Percentiles rank a stretch among this genome's conserved stretches.
Evolutionary conservation across 2,113 vertebrate species (phyloP).

Genomic region (Calcarius ornatus): DNA sequence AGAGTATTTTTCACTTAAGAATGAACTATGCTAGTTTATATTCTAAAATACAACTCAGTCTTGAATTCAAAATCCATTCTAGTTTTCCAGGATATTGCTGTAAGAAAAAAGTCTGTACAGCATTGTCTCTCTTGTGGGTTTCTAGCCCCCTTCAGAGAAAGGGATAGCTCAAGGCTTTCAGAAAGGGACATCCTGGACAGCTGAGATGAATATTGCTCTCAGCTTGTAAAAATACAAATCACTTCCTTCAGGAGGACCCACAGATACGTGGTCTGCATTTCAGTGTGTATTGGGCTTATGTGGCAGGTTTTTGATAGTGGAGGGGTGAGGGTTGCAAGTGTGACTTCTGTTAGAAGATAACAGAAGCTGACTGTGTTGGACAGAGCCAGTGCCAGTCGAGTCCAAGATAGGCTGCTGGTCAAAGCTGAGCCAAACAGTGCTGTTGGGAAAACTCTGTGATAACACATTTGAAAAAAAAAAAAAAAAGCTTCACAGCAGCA

Average conservation of each 20-base stretch:
- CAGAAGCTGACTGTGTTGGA: not conserved
- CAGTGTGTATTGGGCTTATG: not conserved
- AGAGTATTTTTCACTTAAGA: not conserved
- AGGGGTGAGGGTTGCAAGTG: not conserved
- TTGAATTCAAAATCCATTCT: not conserved
- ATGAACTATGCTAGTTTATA: not conserved
- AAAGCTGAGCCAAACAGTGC: not conserved
- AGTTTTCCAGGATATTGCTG: not conserved
- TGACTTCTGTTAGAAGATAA: not conserved
- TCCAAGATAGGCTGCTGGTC: not conserved
- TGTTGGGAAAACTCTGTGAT: not conserved
- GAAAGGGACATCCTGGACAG: not conserved
- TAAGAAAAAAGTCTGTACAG: not conserved
- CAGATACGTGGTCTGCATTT: not conserved
- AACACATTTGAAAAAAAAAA: not conserved
- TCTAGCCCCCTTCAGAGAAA: not conserved
- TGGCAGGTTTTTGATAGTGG: not conserved
- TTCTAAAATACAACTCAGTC: not conserved
- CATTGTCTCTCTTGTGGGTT: not conserved
- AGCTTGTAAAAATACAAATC: not conserved
- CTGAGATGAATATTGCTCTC: not conserved
- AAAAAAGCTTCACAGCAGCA: not conserved
- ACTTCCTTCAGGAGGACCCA: not conserved
- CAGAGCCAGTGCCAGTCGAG: accelerated
- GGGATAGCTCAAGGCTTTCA: not conserved